phyloP scores from a whole-genome alignment of 2,888 invertebrate genomes.

The Beris morrisii region DNA sequence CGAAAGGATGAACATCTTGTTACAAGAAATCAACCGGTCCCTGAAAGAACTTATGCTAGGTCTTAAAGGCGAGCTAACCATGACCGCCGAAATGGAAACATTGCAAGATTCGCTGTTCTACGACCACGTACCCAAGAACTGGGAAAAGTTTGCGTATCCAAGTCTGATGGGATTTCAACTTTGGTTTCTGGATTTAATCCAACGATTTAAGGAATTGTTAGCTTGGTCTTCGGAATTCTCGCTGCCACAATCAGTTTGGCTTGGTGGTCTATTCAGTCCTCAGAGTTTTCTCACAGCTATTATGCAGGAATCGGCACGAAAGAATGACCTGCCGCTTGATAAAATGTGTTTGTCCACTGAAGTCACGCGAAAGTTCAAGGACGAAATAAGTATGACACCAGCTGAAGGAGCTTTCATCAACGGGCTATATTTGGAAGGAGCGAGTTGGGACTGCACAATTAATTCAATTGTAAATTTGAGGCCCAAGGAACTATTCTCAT shows the following conservation, averaged over 20 bases:
- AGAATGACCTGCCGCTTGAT: conserved; percentile 94
- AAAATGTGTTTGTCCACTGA: conserved; percentile 95
- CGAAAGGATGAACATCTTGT: conserved; percentile 90
- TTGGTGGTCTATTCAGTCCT: conserved; percentile 95
- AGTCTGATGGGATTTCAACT: conserved; percentile 79
- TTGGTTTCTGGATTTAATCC: conserved; percentile 86
- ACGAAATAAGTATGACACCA: conserved; percentile 84
- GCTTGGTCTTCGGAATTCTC: conserved; percentile 81
- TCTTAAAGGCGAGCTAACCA: conserved; percentile 90
- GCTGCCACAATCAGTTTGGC: conserved; percentile 88
- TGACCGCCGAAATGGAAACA: conserved; percentile 92
- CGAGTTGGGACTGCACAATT: conserved; percentile 82
- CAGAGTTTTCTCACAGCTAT: conserved; percentile 96
- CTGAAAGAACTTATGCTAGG: conserved; percentile 86
- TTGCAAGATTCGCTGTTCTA: conserved; percentile 83
- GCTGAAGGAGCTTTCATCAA: conserved; percentile 90
- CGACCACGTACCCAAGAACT: conserved; percentile 81
- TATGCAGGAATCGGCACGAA: conserved; percentile 95
- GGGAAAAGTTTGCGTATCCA: conserved; percentile 88
- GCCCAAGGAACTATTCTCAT: conserved; percentile 86
- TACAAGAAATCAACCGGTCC: conserved; percentile 79
- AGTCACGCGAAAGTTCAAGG: conserved; percentile 86
- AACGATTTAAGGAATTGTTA: conserved; percentile 79
- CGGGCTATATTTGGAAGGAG: conserved; percentile 91
- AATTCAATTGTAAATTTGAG: conserved; percentile 84